Conservation (phyloP, 2,113 vertebrate species). For the Pelusios castaneus region DNA sequence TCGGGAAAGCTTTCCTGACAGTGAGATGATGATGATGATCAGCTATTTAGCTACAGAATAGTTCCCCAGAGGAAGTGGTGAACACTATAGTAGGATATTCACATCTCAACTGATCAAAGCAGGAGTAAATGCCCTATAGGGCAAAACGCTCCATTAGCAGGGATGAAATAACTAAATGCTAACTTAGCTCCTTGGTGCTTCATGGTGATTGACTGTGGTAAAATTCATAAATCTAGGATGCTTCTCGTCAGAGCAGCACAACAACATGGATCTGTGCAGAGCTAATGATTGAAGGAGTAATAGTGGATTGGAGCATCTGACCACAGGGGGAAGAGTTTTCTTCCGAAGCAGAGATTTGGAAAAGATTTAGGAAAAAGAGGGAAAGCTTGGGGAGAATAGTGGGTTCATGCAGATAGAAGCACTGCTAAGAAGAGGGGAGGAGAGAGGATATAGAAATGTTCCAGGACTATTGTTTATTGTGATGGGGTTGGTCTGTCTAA, state of each 20-base stretch:
- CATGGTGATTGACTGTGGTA: not conserved
- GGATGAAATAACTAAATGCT: not conserved
- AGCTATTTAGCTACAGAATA: not conserved
- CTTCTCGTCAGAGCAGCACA: not conserved
- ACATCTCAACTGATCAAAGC: not conserved
- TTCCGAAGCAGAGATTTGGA: not conserved
- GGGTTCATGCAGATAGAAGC: not conserved
- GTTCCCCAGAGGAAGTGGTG: not conserved
- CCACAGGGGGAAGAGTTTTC: not conserved
- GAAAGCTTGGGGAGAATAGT: not conserved
- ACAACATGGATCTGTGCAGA: not conserved
- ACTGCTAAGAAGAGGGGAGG: not conserved
- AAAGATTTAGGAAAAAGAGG: not conserved
- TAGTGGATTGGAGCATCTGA: not conserved
- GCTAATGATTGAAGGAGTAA: not conserved
- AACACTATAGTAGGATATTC: not conserved
- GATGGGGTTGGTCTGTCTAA: not conserved
- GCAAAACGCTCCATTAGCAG: not conserved
- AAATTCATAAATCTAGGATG: not conserved
- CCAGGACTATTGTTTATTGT: not conserved
- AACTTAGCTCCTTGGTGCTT: not conserved
- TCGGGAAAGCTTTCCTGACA: not conserved
- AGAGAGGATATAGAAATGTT: not conserved
- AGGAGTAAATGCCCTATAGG: not conserved
- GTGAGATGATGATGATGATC: not conserved